Evolutionary conservation across 2,113 vertebrate species (phyloP), one percentile per base, ranked within the genome.

Genomic region (Cephalopholis sonnerati): DNA sequence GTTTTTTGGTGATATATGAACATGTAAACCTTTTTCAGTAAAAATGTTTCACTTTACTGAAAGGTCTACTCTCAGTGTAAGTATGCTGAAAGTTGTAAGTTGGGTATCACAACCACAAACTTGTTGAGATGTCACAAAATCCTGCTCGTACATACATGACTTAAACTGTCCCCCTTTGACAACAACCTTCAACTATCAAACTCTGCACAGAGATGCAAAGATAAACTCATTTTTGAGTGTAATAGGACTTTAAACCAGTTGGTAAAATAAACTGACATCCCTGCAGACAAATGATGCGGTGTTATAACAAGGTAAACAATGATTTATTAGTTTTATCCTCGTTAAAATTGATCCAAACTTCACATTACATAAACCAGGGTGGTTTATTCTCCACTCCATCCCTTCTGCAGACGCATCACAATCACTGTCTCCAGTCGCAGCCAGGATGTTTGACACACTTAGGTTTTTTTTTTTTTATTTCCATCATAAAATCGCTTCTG

Each of bases 361-460:
- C 22, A 69, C 3, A 41, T 18, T 9, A 20, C 6, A 50, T 25
- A 4, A 24, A 9, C 0, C 59, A 39, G 24, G 16, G 13, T 24
- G 65, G 29, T 36, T 36, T 1, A 11, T 18, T 54, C 63, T 81
- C n/a, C 36, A 9, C 57, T 32, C n/a, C 51, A 22, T 15, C 61
- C 39, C 50, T 50, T 44, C 55, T 75, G 72, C 74, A 46, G 51
- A 58, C 44, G 54, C 1, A 20, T 16, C 48, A 36, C 73, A 29
- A 27, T 59, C 41, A 39, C 22, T 20, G 24, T 44, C 57, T 63
- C 16, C 44, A 24, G 29, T 13, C 22, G 5, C 25, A n/a, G 22
- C 29, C 7, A 32, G 71, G 25, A n/a, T 32, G 17, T 4, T 53
- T 39, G 9, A 62, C 32, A 62, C 32, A 63, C 7, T 18, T 4